phyloP scores from a whole-genome alignment of 35 echinoderm and acorn worm species.

The Ophiothrix spiculata region DNA sequence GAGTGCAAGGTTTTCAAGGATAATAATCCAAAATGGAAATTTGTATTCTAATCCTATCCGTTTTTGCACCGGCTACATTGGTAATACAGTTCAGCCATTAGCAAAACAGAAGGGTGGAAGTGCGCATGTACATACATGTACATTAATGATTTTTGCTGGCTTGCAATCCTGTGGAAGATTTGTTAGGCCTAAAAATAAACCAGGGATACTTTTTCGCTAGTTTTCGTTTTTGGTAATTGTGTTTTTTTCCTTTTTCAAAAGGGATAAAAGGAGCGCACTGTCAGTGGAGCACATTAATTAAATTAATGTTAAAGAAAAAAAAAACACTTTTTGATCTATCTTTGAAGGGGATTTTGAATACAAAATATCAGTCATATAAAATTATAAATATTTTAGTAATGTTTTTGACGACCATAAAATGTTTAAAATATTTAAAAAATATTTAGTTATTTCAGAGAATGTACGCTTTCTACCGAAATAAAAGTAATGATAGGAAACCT shows the following conservation, averaged over 20 bases:
- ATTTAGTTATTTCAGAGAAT: too few relatives aligned
- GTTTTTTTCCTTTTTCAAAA: not conserved
- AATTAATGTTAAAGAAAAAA: not conserved
- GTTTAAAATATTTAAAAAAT: too few relatives aligned
- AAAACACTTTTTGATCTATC: not conserved
- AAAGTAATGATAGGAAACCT: too few relatives aligned
- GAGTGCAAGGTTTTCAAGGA: not conserved
- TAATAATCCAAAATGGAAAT: not conserved
- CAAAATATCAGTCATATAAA: not conserved
- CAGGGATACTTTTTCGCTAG: not conserved
- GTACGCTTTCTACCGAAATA: too few relatives aligned
- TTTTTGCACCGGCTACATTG: not conserved
- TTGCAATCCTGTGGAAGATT: not conserved
- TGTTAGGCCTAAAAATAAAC: not conserved
- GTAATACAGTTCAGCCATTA: not conserved
- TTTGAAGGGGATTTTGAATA: not conserved
- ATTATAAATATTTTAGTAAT: too few relatives aligned
- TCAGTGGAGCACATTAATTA: not conserved
- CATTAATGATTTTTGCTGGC: not conserved
- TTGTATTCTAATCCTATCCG: not conserved
- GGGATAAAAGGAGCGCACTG: not conserved
- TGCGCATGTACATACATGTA: not conserved
- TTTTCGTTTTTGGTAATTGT: not conserved
- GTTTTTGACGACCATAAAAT: too few relatives aligned
- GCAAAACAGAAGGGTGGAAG: conserved; percentile 4